Percentiles rank a stretch among this genome's conserved stretches.
Evolutionary conservation across 2,888 invertebrate species (phyloP).

Genomic region (Drosophila anomalipes): DNA sequence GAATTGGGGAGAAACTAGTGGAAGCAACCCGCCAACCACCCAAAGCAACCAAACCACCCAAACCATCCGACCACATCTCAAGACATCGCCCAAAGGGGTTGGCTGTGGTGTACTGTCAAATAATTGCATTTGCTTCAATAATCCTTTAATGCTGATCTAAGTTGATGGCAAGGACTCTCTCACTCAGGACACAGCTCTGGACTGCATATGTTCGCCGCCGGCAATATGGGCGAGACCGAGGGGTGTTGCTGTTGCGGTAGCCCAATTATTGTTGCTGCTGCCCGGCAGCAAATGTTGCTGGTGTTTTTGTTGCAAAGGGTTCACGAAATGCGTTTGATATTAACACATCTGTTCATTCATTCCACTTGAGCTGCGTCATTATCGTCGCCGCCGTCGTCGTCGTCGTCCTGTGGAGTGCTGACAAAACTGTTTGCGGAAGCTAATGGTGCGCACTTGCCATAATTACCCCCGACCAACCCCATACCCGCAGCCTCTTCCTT

Average conservation of each 20-base stretch:
- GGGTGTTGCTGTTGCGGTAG: constrained; percentile 78
- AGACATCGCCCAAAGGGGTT: constrained; percentile 49
- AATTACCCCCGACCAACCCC: constrained; percentile 67
- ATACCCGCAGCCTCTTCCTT: constrained; percentile 17
- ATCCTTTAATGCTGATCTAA: constrained; percentile 85
- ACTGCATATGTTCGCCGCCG: constrained; percentile 52
- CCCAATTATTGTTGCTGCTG: constrained; percentile 70
- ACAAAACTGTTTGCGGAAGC: constrained; percentile 73
- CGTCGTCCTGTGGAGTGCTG: constrained; percentile 30
- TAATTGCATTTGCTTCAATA: constrained; percentile 85
- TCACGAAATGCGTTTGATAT: constrained; percentile 83
- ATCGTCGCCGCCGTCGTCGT: constrained; percentile 33
- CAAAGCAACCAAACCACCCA: constrained; percentile 1
- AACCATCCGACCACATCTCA: constrained; percentile 39
- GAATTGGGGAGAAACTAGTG: constrained; percentile 44
- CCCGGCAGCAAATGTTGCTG: constrained; percentile 40
- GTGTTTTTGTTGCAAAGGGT: constrained; percentile 75
- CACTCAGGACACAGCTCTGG: background rate
- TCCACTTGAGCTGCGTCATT: constrained; percentile 82
- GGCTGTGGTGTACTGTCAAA: constrained; percentile 66
- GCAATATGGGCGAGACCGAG: constrained; percentile 36
- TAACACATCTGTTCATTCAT: constrained; percentile 85
- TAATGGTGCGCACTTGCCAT: constrained; percentile 81
- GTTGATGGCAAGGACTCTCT: constrained; percentile 71
- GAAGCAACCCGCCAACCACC: constrained; percentile 5